These are phyloP conservation scores for Meloidogyne hapla DNA, from an alignment of 1,140 invertebrate genomes.

Conservation along the genomic window DNA sequence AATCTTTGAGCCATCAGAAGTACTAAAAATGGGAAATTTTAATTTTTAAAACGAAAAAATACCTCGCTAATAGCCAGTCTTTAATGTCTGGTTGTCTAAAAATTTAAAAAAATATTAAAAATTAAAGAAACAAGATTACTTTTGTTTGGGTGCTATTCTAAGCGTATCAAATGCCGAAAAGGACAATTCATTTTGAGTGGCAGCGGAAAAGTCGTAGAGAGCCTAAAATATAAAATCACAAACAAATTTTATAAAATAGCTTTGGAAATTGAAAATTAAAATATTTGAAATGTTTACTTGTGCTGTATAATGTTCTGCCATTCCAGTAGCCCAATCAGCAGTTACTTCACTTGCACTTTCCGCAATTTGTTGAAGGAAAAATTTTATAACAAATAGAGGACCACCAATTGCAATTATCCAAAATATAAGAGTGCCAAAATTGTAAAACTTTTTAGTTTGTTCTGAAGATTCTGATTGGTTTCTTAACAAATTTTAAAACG, in stretches of 20 bases:
- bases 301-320: constrained; percentile 73
- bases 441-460: not conserved
- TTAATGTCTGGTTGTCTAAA: constrained; percentile 70
- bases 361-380: constrained; percentile 69
- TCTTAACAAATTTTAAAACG: not conserved
- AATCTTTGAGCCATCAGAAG: constrained; percentile 64
- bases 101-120: not conserved
- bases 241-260: too few species aligned
- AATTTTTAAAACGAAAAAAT: not conserved
- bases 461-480: not conserved
- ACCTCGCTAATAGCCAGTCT: constrained; percentile 66
- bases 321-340: constrained; percentile 70
- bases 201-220: constrained; percentile 76
- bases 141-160: constrained; percentile 77
- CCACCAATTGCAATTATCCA: constrained; percentile 81
- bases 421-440: constrained; percentile 70
- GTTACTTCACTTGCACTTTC: constrained; percentile 49
- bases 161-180: constrained; percentile 77
- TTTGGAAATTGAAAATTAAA: constrained; percentile 18
- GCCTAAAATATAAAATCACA: constrained; percentile 65
- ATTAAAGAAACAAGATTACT: constrained; percentile 58
- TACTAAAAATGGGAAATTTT: not conserved
- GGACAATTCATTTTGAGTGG: constrained; percentile 75
- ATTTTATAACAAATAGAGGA: constrained; percentile 85
- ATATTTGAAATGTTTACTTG: constrained; percentile 63